Percentiles rank a stretch among this genome's conserved stretches.
phyloP scores from a whole-genome alignment of 2,113 vertebrate genomes.

The Haemorhous mexicanus region DNA sequence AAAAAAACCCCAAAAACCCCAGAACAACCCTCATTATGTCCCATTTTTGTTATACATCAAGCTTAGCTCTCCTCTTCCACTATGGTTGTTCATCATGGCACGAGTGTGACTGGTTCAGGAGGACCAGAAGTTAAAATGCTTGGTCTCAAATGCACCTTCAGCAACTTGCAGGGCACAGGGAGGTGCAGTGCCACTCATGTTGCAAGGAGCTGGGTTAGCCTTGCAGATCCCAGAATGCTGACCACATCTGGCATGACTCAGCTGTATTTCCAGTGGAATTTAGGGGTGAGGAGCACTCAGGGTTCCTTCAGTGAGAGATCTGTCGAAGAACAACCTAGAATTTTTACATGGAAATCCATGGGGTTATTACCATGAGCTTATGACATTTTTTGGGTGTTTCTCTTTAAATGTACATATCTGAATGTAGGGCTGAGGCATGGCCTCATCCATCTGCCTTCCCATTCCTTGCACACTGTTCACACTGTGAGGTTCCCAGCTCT shows the following conservation, averaged over 20 bases:
- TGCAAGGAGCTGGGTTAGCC: background rate
- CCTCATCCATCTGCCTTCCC: background rate
- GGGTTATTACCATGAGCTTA: background rate
- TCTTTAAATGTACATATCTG: background rate
- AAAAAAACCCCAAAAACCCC: background rate
- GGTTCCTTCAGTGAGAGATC: background rate
- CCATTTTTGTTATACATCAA: background rate
- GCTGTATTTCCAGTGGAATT: background rate
- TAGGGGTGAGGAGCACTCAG: background rate
- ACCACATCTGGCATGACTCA: background rate
- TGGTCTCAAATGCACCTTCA: background rate
- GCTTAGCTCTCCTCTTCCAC: background rate
- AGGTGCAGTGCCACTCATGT: background rate
- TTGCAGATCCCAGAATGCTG: background rate
- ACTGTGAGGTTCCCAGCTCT: background rate
- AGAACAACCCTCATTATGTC: background rate
- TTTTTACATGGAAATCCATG: background rate
- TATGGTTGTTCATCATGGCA: background rate
- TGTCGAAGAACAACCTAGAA: background rate
- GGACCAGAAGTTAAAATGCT: background rate
- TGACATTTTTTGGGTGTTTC: background rate
- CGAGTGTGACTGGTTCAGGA: background rate
- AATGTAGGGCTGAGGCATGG: background rate
- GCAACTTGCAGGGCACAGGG: background rate
- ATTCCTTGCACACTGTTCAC: background rate